Conservation (phyloP, 2,113 vertebrate genomes). For the Serinus canaria region DNA sequence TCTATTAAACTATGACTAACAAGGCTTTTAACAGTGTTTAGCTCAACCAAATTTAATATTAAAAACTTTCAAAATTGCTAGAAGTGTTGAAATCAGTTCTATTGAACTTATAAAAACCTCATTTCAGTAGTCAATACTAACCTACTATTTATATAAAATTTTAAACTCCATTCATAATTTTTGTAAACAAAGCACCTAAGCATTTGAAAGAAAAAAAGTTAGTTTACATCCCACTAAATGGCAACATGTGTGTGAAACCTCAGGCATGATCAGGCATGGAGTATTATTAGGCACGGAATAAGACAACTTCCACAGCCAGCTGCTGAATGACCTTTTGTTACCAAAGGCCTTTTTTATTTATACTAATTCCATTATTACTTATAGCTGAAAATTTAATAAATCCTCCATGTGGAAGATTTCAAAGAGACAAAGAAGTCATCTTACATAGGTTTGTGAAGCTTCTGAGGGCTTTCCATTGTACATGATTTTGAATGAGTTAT, state of each 20-base stretch:
- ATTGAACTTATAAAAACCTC: neutral
- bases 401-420: neutral
- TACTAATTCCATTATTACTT: neutral
- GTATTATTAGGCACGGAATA: constrained; percentile 29
- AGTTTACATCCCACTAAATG: constrained; percentile 47
- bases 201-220: constrained; percentile 37
- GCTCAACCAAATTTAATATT: constrained; percentile 15
- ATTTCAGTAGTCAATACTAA: constrained; percentile 62
- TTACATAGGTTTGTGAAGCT: neutral
- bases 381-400: neutral
- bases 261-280: constrained; percentile 32
- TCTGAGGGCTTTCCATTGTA: neutral
- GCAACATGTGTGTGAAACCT: constrained; percentile 33
- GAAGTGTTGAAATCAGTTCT: constrained; percentile 27
- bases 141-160: constrained; percentile 24
- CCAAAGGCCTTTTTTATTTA: neutral
- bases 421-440: constrained; percentile 1
- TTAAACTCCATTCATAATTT: constrained; percentile 17
- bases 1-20: constrained; percentile 16
- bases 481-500: neutral
- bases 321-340: neutral
- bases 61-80: constrained; percentile 32
- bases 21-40: constrained; percentile 47
- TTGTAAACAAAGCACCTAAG: constrained; percentile 61
- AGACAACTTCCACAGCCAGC: constrained; percentile 15